A percentile compares a stretch with the other conserved stretches of the same genome.
These are phyloP conservation scores for Cacatua alba DNA, from an alignment of 2,113 vertebrate genomes.

Conservation along the genomic window DNA sequence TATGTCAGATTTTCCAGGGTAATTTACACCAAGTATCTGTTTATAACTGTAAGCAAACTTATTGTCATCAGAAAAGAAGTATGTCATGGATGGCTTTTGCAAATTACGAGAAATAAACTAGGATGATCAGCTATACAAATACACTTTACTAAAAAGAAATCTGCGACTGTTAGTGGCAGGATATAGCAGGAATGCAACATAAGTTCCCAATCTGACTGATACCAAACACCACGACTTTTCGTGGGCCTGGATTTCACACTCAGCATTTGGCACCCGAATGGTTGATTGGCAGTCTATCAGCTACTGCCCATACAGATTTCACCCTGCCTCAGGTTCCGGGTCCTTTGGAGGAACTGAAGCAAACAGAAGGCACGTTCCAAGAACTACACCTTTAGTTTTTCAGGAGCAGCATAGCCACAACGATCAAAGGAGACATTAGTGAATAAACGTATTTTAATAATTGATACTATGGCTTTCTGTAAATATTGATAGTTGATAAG, in stretches of 20 bases:
- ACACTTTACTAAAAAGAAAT: neutral
- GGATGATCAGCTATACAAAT: neutral
- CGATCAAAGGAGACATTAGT: neutral
- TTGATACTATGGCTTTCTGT: neutral
- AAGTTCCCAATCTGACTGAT: neutral
- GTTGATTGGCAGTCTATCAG: neutral
- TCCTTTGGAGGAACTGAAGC: neutral
- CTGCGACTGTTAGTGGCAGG: neutral
- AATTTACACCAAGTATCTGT: neutral
- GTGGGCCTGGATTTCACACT: neutral
- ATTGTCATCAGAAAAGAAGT: neutral
- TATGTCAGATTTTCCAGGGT: neutral
- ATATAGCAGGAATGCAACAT: neutral
- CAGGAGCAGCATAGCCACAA: neutral
- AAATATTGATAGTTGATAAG: constrained; percentile 5
- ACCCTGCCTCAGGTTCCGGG: neutral
- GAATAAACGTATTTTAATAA: neutral
- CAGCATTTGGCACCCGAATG: neutral
- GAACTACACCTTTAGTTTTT: neutral
- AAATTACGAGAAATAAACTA: neutral
- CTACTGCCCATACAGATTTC: neutral
- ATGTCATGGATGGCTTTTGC: neutral
- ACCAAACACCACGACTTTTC: neutral
- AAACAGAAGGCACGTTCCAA: neutral
- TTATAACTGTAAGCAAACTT: neutral